These are phyloP conservation scores for Ceyx melanurus DNA, from an alignment of 2,113 vertebrate species.

Conservation along the genomic window DNA sequence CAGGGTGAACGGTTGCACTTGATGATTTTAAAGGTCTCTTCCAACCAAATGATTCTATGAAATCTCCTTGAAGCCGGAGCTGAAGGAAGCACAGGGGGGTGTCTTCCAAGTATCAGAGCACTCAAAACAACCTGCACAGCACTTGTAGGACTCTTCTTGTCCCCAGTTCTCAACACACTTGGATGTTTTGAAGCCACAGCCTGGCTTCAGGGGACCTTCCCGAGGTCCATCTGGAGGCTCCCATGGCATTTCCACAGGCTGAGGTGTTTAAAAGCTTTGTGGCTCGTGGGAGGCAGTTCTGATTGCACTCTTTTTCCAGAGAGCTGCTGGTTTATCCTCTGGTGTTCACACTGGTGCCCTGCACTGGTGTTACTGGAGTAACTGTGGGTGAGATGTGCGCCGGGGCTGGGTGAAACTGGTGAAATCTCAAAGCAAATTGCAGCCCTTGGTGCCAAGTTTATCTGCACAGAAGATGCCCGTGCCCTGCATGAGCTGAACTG, in stretches of 20 bases:
- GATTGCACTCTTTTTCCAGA: neutral
- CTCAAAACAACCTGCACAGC: neutral
- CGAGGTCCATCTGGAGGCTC: neutral
- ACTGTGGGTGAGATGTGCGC: neutral
- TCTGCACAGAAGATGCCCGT: too few relatives aligned
- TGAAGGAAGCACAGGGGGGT: fast-evolving
- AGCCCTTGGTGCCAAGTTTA: neutral
- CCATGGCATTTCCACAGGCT: neutral
- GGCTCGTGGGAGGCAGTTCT: neutral
- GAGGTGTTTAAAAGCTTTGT: neutral
- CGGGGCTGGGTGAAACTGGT: neutral
- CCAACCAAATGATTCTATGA: too few relatives aligned
- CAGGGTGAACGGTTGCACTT: too few relatives aligned
- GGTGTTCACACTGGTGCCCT: neutral
- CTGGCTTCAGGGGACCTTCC: neutral
- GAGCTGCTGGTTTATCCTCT: neutral
- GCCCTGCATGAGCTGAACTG: neutral
- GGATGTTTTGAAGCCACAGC: neutral
- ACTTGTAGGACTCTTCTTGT: neutral
- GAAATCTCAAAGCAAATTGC: neutral
- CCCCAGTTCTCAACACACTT: fast-evolving
- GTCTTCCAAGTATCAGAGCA: neutral
- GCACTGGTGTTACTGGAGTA: neutral
- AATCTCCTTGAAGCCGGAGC: neutral
- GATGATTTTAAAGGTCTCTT: too few relatives aligned